These are phyloP conservation scores for Hipparchia sbordonii DNA, from an alignment of 2,888 invertebrate species.

Conservation along the genomic window DNA sequence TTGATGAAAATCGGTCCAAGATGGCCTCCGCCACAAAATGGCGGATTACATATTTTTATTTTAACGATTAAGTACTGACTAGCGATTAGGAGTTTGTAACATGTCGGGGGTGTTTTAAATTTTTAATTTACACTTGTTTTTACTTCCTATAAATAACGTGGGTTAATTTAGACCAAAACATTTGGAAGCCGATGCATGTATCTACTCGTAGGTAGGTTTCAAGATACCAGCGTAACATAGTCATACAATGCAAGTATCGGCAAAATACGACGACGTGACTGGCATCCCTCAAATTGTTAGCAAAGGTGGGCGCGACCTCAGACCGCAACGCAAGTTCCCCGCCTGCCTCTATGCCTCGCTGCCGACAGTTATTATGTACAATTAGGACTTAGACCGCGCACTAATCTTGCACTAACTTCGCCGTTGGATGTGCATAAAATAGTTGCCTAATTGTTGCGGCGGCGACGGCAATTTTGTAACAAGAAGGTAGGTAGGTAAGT, in stretches of 20 bases:
- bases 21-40: no score
- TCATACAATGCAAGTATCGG: slow-evolving; percentile 31
- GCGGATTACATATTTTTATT: no score
- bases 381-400: slow-evolving; percentile 70
- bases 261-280: slow-evolving; percentile 58
- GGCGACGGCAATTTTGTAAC: slow-evolving; percentile 16
- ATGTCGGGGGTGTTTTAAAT: no score
- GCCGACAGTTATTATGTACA: slow-evolving; percentile 71
- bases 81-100: no score
- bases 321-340: slow-evolving; percentile 52
- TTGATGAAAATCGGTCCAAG: no score
- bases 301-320: slow-evolving; percentile 60
- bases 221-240: neutral
- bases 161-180: no score
- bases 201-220: neutral
- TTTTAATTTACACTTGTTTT: no score
- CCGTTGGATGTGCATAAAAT: slow-evolving; percentile 54
- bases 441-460: slow-evolving; percentile 84
- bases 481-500: neutral
- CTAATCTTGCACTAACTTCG: slow-evolving; percentile 69
- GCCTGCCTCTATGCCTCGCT: slow-evolving; percentile 65
- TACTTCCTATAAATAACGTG: no score
- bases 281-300: slow-evolving; percentile 69
- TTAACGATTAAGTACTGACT: no score
- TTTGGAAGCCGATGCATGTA: neutral